Evolutionary conservation across 2,113 vertebrate species (phyloP), one percentile per base, ranked within the genome.

Genomic region (Strix aluco): DNA sequence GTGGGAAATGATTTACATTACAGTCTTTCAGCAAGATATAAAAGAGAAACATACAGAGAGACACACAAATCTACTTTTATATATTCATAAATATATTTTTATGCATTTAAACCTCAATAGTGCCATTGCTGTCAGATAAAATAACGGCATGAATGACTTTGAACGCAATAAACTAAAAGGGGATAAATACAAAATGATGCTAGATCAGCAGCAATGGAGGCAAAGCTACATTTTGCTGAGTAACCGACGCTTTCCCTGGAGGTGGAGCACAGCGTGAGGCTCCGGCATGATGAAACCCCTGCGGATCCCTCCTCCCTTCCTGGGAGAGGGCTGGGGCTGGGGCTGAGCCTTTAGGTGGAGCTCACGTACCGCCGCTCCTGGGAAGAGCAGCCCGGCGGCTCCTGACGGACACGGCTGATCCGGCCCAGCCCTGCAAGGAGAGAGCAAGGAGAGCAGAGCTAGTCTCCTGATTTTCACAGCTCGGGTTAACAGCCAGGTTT

Each of bases 341-440:
- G 67, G 55, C 82, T 40, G 69, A 86, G 81, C 97, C 98, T 98
- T 97, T 97, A 98, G 97, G 89, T 98, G 98, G 98, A 96, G 97
- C 97, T 98, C 93, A 77, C 61, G 88, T 18, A 94, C 96, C 80
- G 4, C 78, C 65, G 29, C 55, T 82, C 42, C 74, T 1, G 27
- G 58, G 47, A 49, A 27, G 13, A 34, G 75, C 57, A 5, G 15
- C 1, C 3, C 77, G 13, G 26, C 20, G 16, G 57, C 26, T 67
- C 63, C 27, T 12, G 77, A 44, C 5, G 69, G 54, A 13, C 34
- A 6, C 25, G 14, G 62, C 70, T 10, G 34, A 32, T 12, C 30
- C 16, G 38, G 36, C 29, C 29, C 71, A 47, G 38, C 26, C 58
- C 62, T 12, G 38, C 42, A 25, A 32, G 66, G 47, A 42, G 6